phyloP scores from a whole-genome alignment of 2,113 vertebrate species.

The Engystomops pustulosus region DNA sequence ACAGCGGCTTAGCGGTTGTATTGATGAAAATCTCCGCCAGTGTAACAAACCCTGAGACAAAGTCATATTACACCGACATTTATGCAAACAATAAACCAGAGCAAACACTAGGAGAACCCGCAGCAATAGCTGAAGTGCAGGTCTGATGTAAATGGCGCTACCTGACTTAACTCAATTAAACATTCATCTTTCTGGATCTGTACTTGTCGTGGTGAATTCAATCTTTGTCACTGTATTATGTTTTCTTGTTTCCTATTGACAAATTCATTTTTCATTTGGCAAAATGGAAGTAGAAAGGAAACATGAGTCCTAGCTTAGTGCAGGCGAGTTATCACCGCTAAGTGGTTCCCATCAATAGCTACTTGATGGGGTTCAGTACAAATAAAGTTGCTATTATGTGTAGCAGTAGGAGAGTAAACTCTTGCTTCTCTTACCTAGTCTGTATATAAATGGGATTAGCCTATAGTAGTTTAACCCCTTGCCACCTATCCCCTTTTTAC shows the following conservation, averaged over 20 bases:
- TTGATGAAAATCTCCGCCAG: constrained; percentile 55
- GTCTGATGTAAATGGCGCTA: constrained; percentile 61
- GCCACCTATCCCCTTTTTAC: too few species aligned
- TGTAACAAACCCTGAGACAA: constrained; percentile 47
- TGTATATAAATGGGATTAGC: too few species aligned
- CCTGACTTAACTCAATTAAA: constrained; percentile 66
- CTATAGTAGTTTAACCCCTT: too few species aligned
- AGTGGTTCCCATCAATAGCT: constrained; percentile 13
- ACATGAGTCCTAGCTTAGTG: constrained; percentile 67
- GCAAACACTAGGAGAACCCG: constrained; percentile 55
- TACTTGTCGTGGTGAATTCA: constrained; percentile 67
- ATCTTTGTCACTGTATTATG: constrained; percentile 66
- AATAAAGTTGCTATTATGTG: not conserved
- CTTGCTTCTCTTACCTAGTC: too few species aligned
- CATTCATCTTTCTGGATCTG: constrained; percentile 63
- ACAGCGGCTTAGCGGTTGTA: constrained; percentile 60
- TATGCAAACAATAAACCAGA: constrained; percentile 42
- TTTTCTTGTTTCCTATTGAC: constrained; percentile 66
- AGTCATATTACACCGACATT: constrained; percentile 46
- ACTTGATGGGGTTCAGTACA: not conserved
- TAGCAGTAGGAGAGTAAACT: too few species aligned
- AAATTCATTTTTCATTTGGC: constrained; percentile 73
- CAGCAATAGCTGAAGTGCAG: constrained; percentile 62
- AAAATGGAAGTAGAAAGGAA: constrained; percentile 68
- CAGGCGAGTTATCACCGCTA: constrained; percentile 48